Evolutionary conservation across 2,797 vertebrate genomes (phyloP).

Genomic region (Sebastiscus albofasciatus): DNA sequence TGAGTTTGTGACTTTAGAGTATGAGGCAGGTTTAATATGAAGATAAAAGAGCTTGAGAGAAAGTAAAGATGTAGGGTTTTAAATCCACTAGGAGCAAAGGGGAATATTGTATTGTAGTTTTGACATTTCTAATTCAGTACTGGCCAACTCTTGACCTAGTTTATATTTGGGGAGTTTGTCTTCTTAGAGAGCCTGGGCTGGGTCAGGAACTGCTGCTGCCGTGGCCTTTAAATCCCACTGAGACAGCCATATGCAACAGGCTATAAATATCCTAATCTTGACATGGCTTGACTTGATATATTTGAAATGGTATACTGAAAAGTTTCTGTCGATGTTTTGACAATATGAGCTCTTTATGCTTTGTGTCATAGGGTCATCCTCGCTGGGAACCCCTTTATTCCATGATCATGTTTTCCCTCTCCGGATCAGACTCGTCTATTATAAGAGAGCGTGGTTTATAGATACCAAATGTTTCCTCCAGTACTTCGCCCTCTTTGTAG

Average conservation of each 20-base stretch:
- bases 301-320: constrained; percentile 16
- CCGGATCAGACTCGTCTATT: constrained; percentile 1
- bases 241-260: neutral
- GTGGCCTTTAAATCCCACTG: neutral
- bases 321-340: constrained; percentile 1
- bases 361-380: neutral
- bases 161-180: neutral
- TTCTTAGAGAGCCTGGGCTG: neutral
- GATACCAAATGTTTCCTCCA: constrained; percentile 46
- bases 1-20: neutral
- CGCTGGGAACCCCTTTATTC: neutral
- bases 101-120: neutral
- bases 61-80: neutral
- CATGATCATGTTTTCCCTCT: constrained; percentile 4
- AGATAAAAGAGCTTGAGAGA: neutral
- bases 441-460: constrained; percentile 20
- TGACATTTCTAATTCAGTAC: constrained; percentile 15
- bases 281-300: neutral
- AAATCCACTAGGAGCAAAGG: neutral
- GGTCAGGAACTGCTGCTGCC: neutral
- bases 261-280: neutral
- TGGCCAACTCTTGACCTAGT: neutral
- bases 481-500: neutral
- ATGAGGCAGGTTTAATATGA: neutral
- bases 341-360: constrained; percentile 11